Evolutionary conservation across 2,113 vertebrate species (phyloP).

Genomic region (Salvator merianae): DNA sequence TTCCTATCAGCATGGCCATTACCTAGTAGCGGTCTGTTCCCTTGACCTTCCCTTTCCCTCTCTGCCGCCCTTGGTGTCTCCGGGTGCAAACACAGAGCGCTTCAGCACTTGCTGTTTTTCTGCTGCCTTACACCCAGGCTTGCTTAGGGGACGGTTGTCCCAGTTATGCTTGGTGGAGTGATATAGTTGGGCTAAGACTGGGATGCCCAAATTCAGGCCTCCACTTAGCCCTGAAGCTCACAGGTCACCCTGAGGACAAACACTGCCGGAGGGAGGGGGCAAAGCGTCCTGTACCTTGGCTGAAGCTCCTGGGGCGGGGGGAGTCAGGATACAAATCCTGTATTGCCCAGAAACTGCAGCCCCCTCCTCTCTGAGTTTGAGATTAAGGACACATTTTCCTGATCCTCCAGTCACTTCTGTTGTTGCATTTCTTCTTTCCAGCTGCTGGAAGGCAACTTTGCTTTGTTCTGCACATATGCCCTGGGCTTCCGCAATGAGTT

Average conservation of each 20-base stretch:
- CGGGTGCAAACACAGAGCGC: background rate
- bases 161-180: background rate
- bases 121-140: too few species aligned
- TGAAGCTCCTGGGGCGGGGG: background rate
- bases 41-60: background rate
- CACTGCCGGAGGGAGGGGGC: background rate
- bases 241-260: background rate
- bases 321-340: background rate
- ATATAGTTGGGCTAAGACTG: background rate
- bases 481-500: slow-evolving; percentile 88
- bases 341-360: too few species aligned
- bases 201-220: background rate
- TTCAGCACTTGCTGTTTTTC: too few species aligned
- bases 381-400: too few species aligned
- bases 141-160: too few species aligned
- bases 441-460: slow-evolving; percentile 97
- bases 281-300: background rate
- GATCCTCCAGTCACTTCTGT: accelerated
- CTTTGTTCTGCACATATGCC: slow-evolving; percentile 92
- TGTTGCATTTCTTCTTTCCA: slow-evolving; percentile 49
- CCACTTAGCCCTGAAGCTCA: background rate
- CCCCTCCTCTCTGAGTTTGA: background rate
- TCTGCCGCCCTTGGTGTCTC: background rate
- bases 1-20: background rate
- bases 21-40: too few species aligned